Evolutionary conservation across 2,797 vertebrate species (phyloP).

Genomic region (Enteromius fasciolatus): DNA sequence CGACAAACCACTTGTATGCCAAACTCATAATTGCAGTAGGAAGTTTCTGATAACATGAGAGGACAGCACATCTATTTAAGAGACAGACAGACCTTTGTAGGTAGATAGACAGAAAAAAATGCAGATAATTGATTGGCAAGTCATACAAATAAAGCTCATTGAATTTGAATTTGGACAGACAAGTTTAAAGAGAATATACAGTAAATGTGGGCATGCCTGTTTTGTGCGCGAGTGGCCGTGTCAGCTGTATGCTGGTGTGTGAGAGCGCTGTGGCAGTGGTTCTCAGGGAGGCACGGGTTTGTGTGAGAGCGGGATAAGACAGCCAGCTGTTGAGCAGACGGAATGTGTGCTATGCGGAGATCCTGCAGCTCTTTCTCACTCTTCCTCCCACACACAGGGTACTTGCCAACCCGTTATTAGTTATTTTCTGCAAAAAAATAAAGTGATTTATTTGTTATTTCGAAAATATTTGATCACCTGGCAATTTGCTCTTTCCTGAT

Average conservation of each 20-base stretch:
- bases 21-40: too few species aligned
- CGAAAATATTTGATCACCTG: not conserved
- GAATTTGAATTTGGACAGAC: too few species aligned
- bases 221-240: not conserved
- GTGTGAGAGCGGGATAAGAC: slow-evolving; percentile 72
- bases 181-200: not conserved
- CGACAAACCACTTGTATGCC: too few species aligned
- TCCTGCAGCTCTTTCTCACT: slow-evolving; percentile 24
- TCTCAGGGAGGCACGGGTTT: slow-evolving; percentile 70
- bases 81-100: not conserved
- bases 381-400: not conserved
- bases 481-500: not conserved
- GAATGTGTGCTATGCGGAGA: slow-evolving; percentile 70
- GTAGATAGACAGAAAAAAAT: not conserved
- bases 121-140: not conserved
- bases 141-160: too few species aligned
- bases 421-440: not conserved
- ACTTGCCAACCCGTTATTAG: not conserved
- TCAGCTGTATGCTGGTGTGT: not conserved
- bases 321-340: slow-evolving; percentile 78
- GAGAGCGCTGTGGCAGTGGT: slow-evolving; percentile 59
- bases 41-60: too few species aligned
- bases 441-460: too few species aligned
- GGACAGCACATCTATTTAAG: too few species aligned
- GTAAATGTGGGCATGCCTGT: not conserved